These are phyloP conservation scores for Ophioderma brevispina DNA, from an alignment of 35 echinoderm and acorn worm species.

Conservation along the genomic window DNA sequence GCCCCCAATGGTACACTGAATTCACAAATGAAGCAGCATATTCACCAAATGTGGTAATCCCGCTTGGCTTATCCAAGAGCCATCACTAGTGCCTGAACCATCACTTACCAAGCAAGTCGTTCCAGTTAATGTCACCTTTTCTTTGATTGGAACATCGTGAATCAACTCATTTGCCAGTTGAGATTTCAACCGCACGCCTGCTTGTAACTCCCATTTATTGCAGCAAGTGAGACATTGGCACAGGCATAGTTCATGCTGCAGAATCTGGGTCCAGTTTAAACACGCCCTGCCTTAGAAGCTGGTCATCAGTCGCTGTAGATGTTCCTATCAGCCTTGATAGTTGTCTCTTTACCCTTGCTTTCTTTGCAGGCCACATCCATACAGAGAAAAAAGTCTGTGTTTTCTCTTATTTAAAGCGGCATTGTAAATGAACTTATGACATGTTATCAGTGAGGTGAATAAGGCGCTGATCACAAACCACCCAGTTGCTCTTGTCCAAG, in stretches of 20 bases:
- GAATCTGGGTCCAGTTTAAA: neutral
- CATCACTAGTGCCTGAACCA: neutral
- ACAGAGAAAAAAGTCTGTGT: conserved; percentile 18
- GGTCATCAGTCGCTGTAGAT: neutral
- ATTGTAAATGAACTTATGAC: neutral
- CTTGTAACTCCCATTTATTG: conserved; percentile 20
- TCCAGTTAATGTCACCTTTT: too few species aligned
- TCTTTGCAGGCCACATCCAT: conserved; percentile 2
- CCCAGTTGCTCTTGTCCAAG: neutral
- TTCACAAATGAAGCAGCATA: neutral
- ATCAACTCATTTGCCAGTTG: neutral
- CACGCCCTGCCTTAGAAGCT: conserved; percentile 24
- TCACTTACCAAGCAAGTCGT: neutral
- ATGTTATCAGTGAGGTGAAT: neutral
- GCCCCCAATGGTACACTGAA: too few species aligned
- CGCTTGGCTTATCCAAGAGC: neutral
- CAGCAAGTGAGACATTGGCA: conserved; percentile 31
- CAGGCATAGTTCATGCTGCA: conserved; percentile 18
- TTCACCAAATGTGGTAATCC: neutral
- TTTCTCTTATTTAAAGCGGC: neutral
- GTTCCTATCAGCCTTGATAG: conserved; percentile 15
- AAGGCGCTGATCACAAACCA: neutral
- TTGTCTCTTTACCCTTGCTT: too few species aligned
- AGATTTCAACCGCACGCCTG: neutral
- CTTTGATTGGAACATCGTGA: too few species aligned